Evolutionary conservation across 2,113 vertebrate species (phyloP).

Genomic region (Chionis minor): DNA sequence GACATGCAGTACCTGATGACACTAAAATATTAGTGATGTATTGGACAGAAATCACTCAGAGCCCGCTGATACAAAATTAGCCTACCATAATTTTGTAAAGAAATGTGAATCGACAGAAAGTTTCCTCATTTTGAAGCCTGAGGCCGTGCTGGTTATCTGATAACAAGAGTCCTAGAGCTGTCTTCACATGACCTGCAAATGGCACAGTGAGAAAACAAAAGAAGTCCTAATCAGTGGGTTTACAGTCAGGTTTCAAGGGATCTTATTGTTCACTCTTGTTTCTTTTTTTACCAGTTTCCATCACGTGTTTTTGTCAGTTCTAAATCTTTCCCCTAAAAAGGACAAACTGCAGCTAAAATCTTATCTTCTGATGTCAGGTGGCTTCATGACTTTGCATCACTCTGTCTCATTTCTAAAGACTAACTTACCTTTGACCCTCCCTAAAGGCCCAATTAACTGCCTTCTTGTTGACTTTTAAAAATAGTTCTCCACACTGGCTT

Average conservation of each 20-base stretch:
- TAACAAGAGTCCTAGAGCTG: background rate
- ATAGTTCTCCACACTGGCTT: background rate
- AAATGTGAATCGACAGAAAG: background rate
- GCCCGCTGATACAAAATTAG: background rate
- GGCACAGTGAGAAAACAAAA: background rate
- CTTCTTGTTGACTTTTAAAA: background rate
- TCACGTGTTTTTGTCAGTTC: background rate
- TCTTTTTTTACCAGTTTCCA: background rate
- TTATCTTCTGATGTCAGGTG: background rate
- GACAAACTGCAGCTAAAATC: conserved; percentile 1
- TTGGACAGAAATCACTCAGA: background rate
- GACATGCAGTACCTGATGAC: background rate
- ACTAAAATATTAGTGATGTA: background rate
- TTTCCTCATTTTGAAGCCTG: background rate
- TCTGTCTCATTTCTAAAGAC: background rate
- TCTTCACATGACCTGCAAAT: background rate
- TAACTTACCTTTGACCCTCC: background rate
- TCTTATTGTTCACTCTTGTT: background rate
- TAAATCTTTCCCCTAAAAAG: background rate
- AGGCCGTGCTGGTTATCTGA: background rate
- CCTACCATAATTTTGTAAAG: background rate
- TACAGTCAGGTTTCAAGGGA: background rate
- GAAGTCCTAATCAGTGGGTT: background rate
- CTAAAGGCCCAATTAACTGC: background rate
- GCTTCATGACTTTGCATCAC: background rate